Conservation (phyloP, 2,888 invertebrate species). For the Zhengitettix transpicula region DNA sequence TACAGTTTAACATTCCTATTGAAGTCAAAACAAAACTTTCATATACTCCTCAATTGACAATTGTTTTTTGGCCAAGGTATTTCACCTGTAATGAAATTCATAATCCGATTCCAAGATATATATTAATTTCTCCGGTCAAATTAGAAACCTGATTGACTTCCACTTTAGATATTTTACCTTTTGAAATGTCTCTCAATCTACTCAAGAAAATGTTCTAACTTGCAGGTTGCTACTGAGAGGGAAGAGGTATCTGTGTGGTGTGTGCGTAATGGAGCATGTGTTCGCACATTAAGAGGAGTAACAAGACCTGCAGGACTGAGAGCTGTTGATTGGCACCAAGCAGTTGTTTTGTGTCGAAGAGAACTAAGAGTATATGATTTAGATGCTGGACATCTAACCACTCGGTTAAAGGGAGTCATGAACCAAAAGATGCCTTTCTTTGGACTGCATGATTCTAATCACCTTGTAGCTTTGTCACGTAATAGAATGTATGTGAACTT, state of each 20-base stretch:
- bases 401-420: slow-evolving; percentile 55
- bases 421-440: slow-evolving; percentile 87
- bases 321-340: slow-evolving; percentile 44
- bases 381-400: slow-evolving; percentile 42
- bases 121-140: too few relatives aligned
- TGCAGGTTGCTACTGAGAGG: slow-evolving; percentile 42
- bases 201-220: slow-evolving; percentile 7
- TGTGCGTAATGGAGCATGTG: slow-evolving; percentile 34
- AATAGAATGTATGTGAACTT: slow-evolving; percentile 83
- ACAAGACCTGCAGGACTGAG: slow-evolving; percentile 62
- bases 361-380: slow-evolving; percentile 68
- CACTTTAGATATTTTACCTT: too few relatives aligned
- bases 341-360: slow-evolving; percentile 48
- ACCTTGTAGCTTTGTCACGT: slow-evolving; percentile 65
- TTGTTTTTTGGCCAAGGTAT: too few relatives aligned
- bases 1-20: too few relatives aligned
- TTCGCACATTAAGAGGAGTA: slow-evolving; percentile 54
- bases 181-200: too few relatives aligned
- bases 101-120: too few relatives aligned
- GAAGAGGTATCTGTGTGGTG: slow-evolving; percentile 75
- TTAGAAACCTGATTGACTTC: too few relatives aligned
- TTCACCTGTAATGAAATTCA: too few relatives aligned
- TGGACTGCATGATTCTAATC: slow-evolving; percentile 63
- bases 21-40: too few relatives aligned
- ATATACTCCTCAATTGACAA: too few relatives aligned